Conservation (phyloP, 2,888 invertebrate genomes). For the Caenorhabditis sp. region DNA sequence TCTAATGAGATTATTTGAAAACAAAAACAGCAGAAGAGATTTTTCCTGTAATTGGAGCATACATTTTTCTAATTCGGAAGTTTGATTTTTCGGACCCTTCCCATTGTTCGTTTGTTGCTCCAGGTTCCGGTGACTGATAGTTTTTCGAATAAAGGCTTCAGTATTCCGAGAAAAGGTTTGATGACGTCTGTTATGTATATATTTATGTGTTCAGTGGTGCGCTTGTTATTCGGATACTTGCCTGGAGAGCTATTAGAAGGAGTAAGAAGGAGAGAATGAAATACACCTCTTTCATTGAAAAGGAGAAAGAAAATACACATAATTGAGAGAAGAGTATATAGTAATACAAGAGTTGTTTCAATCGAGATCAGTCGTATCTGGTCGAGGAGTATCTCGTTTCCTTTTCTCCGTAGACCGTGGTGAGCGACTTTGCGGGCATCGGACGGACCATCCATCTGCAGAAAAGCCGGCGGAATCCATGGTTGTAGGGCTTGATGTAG, state of each 20-base stretch:
- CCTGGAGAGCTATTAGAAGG: no score
- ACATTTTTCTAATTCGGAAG: no score
- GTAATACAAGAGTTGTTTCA: no score
- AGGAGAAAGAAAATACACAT: not conserved
- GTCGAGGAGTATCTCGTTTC: conserved; percentile 53
- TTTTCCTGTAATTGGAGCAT: no score
- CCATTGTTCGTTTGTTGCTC: no score
- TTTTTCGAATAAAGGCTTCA: no score
- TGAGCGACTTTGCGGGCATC: conserved; percentile 39
- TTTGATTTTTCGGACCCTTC: no score
- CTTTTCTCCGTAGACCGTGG: conserved; percentile 41
- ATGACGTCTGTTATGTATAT: not conserved
- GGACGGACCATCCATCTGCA: conserved; percentile 56
- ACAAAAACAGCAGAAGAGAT: no score
- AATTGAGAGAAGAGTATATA: no score
- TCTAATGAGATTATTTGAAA: not conserved
- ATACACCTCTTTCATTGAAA: not conserved
- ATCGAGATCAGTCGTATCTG: conserved; percentile 34
- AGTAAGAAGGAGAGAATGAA: no score
- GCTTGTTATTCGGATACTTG: no score
- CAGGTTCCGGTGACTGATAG: no score
- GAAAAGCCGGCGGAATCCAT: conserved; percentile 61
- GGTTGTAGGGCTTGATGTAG: conserved; percentile 71
- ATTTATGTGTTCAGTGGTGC: not conserved
- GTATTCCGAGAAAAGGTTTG: not conserved